Base-by-base conservation (phyloP, 2,113 vertebrate genomes). In the Scolopax mira region DNA sequence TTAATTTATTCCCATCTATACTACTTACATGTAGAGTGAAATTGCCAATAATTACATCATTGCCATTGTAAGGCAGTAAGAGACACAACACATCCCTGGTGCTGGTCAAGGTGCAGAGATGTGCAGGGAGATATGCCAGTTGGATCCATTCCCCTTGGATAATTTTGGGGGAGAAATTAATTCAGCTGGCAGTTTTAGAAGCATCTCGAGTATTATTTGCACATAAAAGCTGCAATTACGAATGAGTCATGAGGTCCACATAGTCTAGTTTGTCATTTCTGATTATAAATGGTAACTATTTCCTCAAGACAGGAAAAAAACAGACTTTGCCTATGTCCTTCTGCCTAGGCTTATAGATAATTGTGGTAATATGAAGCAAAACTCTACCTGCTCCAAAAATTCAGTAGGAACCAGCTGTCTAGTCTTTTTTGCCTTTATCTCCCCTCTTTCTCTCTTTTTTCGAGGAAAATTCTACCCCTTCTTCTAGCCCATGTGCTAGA, bases 1-100 rank as follows among this genome's bases (percentile, higher is more conserved):
- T 97, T 95, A 97, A 97, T 97, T 55, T 30, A 52, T 92, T 96
- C 49, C 54, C 28, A 88, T 95, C 70, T 44, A 91, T 5, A 52
- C 51, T 65, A 83, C 46, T 94, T 80, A 79, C 30, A 67, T 19
- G 27, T 74, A 87, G 80, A 92, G 80, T 67, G 55, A 90, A 95
- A 74, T 52, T 81, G 39, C 83, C 84, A 74, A 39, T 82, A 89
- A 89, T 64, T 74, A 39, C 49, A 49, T 85, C 71, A 35, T 51
- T 87, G 33, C 41, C 44, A 79, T 33, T 60, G 65, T 37, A 80
- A 81, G 35, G 60, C 55, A 52, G 23, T 22, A 55, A 78, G 62
- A 67, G 44, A 41, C 13, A 28, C 35, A 58, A 35, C 31, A 10
- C 19, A 22, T 67, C 41, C 5, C 0, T 64, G 33, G 11, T 64